Base-by-base conservation (phyloP, 2,797 vertebrate species). In the Pristis pectinata region DNA sequence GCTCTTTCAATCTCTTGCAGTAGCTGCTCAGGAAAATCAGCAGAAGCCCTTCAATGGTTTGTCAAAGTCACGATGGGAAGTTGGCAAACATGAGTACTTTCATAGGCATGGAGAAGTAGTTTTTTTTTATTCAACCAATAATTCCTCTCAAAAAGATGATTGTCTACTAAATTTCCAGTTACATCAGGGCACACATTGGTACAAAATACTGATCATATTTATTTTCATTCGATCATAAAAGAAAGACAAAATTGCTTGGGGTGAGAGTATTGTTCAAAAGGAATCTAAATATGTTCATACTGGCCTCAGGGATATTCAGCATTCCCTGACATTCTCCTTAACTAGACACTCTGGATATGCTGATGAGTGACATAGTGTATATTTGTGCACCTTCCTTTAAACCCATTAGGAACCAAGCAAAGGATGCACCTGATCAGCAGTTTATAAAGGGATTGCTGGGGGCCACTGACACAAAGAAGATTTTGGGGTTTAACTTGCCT, bases 51-150 rank as follows among this genome's bases (percentile, higher is more conserved):
- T 77, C 70, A 4, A 74, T 11, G 1, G 0, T 11, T 17, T 13
- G 13, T 80, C 37, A 15, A 80, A 80, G n/a, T 80, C 2, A 76
- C 9, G 8, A 9, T 19, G 13, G 15, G 15, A 80, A 37, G 77
- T 80, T 5, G 3, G 77, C 11, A 80, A n/a, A 41, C 77, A 80
- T 49, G 49, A 44, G 15, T 4, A 80, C 13, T 95, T 96, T 96
- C 96, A 96, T 95, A 95, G 94, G 95, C 95, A 95, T 95, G 95
- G 96, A 96, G 95, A 98, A 97, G 97, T 97, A 95, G 96, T 97
- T 97, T 96, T 96, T 94, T 94, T 94, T 67, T 94, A 74, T 94
- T 95, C 49, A 79, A 64, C 49, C 64, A 94, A 96, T 96, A 95
- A 95, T 95, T 95, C 96, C 95, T 95, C 94, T 92, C 89, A 93